Base-by-base conservation (phyloP, 2,797 vertebrate species). In the Austrolebias charrua region DNA sequence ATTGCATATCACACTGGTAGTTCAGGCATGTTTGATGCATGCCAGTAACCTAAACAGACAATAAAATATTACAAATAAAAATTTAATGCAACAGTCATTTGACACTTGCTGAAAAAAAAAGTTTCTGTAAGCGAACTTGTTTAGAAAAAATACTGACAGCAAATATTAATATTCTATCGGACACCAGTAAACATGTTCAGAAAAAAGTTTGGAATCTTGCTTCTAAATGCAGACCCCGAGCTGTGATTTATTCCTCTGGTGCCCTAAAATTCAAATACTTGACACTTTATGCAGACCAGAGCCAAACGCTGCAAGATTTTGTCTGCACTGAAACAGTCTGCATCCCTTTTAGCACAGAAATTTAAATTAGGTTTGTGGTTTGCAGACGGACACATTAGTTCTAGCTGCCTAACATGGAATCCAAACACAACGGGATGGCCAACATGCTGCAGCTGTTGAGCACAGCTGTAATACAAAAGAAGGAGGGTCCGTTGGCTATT, bases 361-460 rank as follows among this genome's bases (percentile, higher is more conserved):
- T 63, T 20, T 54, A 54, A 68, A 50, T 43, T 35, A 73, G 48
- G 57, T 49, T 35, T 69, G 19, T 64, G 54, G 63, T 56, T 54
- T 60, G 48, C 60, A 59, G 66, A 77, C 52, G 63, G 71, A 81
- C 61, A 66, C 49, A 63, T 61, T 59, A 44, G n/a, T 82, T 35
- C 42, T 78, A 87, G 83, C 85, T 88, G 84, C 84, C 86, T 79
- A 63, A 64, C 50, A 60, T 48, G 43, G 47, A 16, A 33, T 45
- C 55, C 42, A 71, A 29, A 82, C 35, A 80, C 28, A 64, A 35
- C 57, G 18, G 2, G 50, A 71, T 66, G 52, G 61, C 18, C 42
- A 45, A 60, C 49, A 54, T 38, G 33, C 77, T 67, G 51, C 51
- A 19, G 18, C 50, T 35, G 40, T 31, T 33, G 43, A 66, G 83